Percentiles rank a stretch among this genome's conserved stretches.
Conservation (phyloP, 2,113 vertebrate species). For the Mormyrus lacerda region DNA sequence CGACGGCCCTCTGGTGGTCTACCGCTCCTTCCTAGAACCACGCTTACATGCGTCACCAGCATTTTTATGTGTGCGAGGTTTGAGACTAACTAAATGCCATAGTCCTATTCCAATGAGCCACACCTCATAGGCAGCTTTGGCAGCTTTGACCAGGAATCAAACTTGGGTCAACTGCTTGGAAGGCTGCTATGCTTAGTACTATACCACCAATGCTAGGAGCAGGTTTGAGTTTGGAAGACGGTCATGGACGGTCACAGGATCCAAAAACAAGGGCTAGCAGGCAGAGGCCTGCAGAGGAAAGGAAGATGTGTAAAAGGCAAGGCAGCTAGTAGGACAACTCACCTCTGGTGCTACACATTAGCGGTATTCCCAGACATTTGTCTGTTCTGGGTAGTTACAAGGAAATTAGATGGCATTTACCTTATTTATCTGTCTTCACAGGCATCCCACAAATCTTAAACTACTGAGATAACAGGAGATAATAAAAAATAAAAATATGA, state of each 20-base stretch:
- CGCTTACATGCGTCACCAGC: too few species aligned
- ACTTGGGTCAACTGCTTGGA: conserved; percentile 39
- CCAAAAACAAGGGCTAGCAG: background rate
- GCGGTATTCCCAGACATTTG: background rate
- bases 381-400: background rate
- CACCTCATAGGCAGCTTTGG: background rate
- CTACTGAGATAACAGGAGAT: background rate
- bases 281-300: background rate
- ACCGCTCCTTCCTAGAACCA: too few species aligned
- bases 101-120: background rate
- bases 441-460: background rate
- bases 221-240: background rate
- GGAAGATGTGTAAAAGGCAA: background rate
- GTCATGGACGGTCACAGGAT: background rate
- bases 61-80: background rate
- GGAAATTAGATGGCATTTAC: background rate
- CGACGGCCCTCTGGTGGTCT: too few species aligned
- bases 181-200: conserved; percentile 31
- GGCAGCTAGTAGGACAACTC: background rate
- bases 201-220: background rate
- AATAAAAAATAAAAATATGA: background rate
- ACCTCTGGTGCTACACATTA: background rate
- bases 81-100: background rate
- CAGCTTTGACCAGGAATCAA: background rate
- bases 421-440: background rate